Evolutionary conservation across 2,797 vertebrate genomes (phyloP).

Genomic region (Hyperoplus lanceolatus): DNA sequence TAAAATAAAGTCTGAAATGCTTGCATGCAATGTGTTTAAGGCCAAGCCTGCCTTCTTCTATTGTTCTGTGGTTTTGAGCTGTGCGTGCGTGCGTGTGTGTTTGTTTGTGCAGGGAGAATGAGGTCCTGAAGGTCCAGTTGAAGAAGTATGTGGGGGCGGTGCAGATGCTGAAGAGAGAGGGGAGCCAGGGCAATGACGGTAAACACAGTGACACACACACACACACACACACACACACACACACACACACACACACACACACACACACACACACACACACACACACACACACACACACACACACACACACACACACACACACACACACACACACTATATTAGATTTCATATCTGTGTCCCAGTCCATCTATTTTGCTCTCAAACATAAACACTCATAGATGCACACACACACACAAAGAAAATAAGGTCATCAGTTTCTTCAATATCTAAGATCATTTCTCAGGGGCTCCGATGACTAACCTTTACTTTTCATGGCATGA

Average conservation of each 20-base stretch:
- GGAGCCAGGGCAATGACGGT: conserved; percentile 91
- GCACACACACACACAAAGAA: conserved; percentile 25
- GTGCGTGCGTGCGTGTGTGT: conserved; percentile 40
- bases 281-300: conserved; percentile 28
- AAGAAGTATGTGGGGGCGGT: conserved; percentile 99
- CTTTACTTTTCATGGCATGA: conserved; percentile 15
- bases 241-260: conserved; percentile 57
- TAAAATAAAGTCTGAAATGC: background rate
- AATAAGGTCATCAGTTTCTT: conserved; percentile 56
- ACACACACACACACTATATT: conserved; percentile 22
- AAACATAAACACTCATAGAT: conserved; percentile 40
- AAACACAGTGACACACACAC: conserved; percentile 64
- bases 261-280: conserved; percentile 1
- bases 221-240: conserved; percentile 53
- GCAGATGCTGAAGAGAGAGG: conserved; percentile 99
- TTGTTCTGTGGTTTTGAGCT: conserved; percentile 8
- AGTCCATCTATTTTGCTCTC: conserved; percentile 52
- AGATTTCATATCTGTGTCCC: conserved; percentile 58
- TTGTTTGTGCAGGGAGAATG: conserved; percentile 92
- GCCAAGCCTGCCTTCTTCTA: background rate
- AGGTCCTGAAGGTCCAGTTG: conserved; percentile 98
- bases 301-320: conserved; percentile 20
- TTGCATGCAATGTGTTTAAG: background rate
- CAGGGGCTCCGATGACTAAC: conserved; percentile 36
- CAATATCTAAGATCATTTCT: conserved; percentile 29